Percentiles rank a stretch among this genome's conserved stretches.
Conservation (phyloP, 2,888 invertebrate genomes). For the Philhelius pedissequus region DNA sequence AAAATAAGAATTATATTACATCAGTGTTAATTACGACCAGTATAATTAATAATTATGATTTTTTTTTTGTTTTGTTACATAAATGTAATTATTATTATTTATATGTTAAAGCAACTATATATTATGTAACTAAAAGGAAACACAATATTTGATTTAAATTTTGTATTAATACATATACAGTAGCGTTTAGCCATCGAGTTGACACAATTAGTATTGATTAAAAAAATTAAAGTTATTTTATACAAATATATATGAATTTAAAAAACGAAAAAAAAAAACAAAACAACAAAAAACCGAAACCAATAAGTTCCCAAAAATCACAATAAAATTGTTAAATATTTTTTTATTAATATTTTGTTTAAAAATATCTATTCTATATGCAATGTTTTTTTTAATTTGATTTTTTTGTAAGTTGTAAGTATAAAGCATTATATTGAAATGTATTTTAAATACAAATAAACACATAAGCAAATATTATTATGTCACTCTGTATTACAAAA, state of each 20-base stretch:
- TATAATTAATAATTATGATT: constrained; percentile 10
- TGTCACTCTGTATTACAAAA: constrained; percentile 52
- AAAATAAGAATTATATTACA: constrained; percentile 25
- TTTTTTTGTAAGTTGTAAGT: constrained; percentile 37
- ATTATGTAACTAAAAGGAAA: not conserved
- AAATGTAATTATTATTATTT: constrained; percentile 1
- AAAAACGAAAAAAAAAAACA: constrained; percentile 50
- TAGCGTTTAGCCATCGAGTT: constrained; percentile 41
- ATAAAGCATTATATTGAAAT: constrained; percentile 55
- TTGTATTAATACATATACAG: constrained; percentile 3
- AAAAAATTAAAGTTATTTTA: constrained; percentile 31
- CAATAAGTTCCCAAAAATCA: constrained; percentile 67
- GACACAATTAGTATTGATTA: constrained; percentile 3
- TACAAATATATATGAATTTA: constrained; percentile 45
- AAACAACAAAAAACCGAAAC: constrained; percentile 53
- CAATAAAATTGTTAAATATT: constrained; percentile 65
- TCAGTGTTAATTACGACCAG: constrained; percentile 55
- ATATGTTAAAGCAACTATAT: constrained; percentile 18
- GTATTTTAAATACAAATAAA: constrained; percentile 68
- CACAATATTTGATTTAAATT: not conserved
- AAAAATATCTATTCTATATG: constrained; percentile 19
- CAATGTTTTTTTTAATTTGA: constrained; percentile 25
- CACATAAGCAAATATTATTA: constrained; percentile 48
- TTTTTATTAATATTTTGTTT: constrained; percentile 35
- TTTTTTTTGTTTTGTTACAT: constrained; percentile 13